A percentile compares a stretch with the other conserved stretches of the same genome.
These are phyloP conservation scores for Caenorhabditis becei DNA, from an alignment of 2,888 invertebrate species.

Conservation along the genomic window DNA sequence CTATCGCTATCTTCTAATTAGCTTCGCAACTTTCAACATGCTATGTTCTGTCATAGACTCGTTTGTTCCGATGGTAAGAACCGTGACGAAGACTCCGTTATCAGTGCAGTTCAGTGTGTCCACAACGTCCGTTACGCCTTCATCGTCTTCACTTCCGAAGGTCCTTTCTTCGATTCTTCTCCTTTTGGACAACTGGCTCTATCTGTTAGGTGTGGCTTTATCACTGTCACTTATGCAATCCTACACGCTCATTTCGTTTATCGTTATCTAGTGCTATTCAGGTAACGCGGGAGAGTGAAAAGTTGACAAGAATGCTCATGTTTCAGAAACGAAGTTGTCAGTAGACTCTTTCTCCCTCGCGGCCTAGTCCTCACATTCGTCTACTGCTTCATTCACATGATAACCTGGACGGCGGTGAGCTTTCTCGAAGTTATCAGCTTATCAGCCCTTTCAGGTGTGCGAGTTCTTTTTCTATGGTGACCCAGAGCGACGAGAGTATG, in stretches of 20 bases:
- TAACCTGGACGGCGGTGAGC: not conserved
- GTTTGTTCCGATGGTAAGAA: conserved; percentile 22
- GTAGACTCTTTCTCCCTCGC: not conserved
- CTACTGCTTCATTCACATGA: not conserved
- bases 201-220: conserved; percentile 5
- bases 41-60: not conserved
- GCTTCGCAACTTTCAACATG: conserved; percentile 24
- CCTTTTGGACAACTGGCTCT: not conserved
- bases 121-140: conserved; percentile 13
- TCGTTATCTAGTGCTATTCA: not conserved
- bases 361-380: not conserved
- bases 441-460: not conserved
- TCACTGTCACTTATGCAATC: conserved; percentile 6
- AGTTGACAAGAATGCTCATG: not conserved
- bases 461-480: not conserved
- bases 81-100: not conserved
- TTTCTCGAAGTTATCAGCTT: not conserved
- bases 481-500: not conserved
- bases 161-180: conserved; percentile 10
- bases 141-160: conserved; percentile 18
- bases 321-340: not conserved
- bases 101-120: not conserved
- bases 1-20: conserved; percentile 25
- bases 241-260: conserved; percentile 3
- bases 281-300: not conserved